Evolutionary conservation across 2,888 invertebrate genomes (phyloP), one percentile per base, ranked within the genome.

Genomic region (Cetonia aurata): DNA sequence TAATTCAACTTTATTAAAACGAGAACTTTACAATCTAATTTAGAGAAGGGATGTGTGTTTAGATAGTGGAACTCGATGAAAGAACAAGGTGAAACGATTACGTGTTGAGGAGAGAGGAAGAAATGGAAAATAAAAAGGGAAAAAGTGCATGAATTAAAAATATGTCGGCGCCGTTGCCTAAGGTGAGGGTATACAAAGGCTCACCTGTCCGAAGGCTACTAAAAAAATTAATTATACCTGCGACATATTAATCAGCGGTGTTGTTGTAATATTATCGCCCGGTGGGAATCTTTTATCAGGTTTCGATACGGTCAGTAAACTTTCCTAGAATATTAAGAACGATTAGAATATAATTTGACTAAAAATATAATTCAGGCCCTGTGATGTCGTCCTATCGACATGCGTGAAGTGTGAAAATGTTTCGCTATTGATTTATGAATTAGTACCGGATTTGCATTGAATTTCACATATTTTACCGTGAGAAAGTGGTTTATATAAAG

Each of bases 161-260:
- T 65, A 65, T 65, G 62, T 65, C 62, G 62, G 62, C 62, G 62
- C 62, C 62, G 62, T 50, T 65, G 62, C 50, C 41, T 52, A 42
- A 50, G 50, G 62, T 37, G 44, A 65, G 41, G 50, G 50, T 65
- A 65, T 50, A 50, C 37, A 50, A 65, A 41, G 62, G 37, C 37
- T 50, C 62, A 65, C 62, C 62, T 65, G 62, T 65, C 41, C 17
- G 50, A 6, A 52, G 62, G 50, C 50, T 65, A 65, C 37, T 65
- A 70, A 70, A 69, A 69, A 69, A 70, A 70, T 62, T 70, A 70
- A 70, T 70, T 70, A 70, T 53, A 55, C 69, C 55, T 15, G 44
- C 44, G 69, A 70, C 69, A 70, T 70, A 62, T 70, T 70, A 70
- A 70, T 70, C 69, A 62, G 55, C 55, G 55, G 33, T 50, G 57